These are phyloP conservation scores for Altica lythri DNA, from an alignment of 2,888 invertebrate genomes.

Conservation along the genomic window DNA sequence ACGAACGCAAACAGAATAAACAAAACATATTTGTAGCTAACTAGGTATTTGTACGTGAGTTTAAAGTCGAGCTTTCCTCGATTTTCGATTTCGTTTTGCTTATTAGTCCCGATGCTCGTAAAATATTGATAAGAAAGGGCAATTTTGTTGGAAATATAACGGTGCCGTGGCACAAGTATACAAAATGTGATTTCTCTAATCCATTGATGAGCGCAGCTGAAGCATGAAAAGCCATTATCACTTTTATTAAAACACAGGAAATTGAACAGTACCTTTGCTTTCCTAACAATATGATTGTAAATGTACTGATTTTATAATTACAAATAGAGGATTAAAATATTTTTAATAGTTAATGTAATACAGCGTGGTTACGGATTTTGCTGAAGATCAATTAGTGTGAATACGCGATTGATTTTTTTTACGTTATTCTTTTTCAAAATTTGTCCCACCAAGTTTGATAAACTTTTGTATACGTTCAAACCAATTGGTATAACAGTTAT, in stretches of 20 bases:
- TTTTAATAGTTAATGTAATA: too few species aligned
- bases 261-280: not conserved
- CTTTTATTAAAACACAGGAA: not conserved
- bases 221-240: slow-evolving; percentile 4
- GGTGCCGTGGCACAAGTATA: slow-evolving; percentile 12
- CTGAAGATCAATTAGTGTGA: too few species aligned
- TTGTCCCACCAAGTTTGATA: too few species aligned
- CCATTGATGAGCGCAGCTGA: not conserved
- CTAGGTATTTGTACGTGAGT: too few species aligned
- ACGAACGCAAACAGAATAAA: slow-evolving; percentile 9
- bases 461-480: too few species aligned
- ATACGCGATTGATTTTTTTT: too few species aligned
- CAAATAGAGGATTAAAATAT: too few species aligned
- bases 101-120: slow-evolving; percentile 10
- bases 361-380: too few species aligned
- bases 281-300: too few species aligned
- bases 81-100: slow-evolving; percentile 17
- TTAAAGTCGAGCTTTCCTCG: slow-evolving; percentile 6
- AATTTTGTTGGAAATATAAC: slow-evolving; percentile 10
- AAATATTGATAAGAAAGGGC: slow-evolving; percentile 18
- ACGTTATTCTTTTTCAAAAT: too few species aligned
- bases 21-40: slow-evolving; percentile 5
- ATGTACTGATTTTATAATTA: too few species aligned
- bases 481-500: too few species aligned
- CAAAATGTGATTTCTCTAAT: slow-evolving; percentile 11